Percentiles rank a stretch among this genome's conserved stretches.
Conservation (phyloP, 1,140 invertebrate species). For the Agraylea sexmaculata region DNA sequence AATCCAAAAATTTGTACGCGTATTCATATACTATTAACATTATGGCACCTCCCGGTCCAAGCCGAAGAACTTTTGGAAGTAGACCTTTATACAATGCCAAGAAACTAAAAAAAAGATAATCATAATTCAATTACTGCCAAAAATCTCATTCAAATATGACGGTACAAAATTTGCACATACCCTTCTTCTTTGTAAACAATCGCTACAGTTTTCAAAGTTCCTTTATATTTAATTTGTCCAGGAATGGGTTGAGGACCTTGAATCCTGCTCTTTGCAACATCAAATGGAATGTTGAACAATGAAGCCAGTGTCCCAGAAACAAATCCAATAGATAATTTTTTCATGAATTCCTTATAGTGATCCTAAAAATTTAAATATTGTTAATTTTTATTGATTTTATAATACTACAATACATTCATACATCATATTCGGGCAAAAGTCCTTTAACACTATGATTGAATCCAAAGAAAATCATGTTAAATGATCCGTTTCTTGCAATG, state of each 20-base stretch:
- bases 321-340: conserved; percentile 72
- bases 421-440: conserved; percentile 55
- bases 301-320: conserved; percentile 72
- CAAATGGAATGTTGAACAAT: conserved; percentile 86
- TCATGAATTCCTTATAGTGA: conserved; percentile 50
- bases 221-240: conserved; percentile 63
- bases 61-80: conserved; percentile 75
- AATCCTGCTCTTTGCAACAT: conserved; percentile 90
- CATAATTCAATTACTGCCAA: neutral
- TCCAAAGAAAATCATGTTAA: conserved; percentile 90
- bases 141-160: conserved; percentile 1
- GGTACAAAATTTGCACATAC: conserved; percentile 36
- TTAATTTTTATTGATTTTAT: conserved; percentile 4
- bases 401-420: conserved; percentile 23
- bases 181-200: conserved; percentile 81
- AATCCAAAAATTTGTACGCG: conserved; percentile 54
- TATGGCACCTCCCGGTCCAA: conserved; percentile 85
- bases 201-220: conserved; percentile 59
- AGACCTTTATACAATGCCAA: conserved; percentile 83
- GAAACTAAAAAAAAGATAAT: conserved; percentile 46
- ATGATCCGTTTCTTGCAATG: conserved; percentile 73
- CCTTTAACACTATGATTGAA: conserved; percentile 87
- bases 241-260: conserved; percentile 76
- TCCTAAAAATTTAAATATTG: conserved; percentile 42
- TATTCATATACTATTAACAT: conserved; percentile 83